Base-by-base conservation (phyloP, 2,797 vertebrate species). In the Etheostoma perlongum region DNA sequence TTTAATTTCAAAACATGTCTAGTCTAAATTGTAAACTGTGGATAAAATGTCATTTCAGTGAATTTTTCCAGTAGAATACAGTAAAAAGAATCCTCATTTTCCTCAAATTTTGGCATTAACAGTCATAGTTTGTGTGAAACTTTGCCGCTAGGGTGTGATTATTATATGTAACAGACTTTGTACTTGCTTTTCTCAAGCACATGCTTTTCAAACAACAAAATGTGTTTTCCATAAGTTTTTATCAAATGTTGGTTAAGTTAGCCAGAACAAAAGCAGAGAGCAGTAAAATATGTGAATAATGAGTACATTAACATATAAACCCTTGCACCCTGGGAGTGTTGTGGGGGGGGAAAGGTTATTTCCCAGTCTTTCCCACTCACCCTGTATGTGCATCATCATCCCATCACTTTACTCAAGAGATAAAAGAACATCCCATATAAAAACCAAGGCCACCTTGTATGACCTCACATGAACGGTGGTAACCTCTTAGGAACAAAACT, bases 361-460 rank as follows among this genome's bases (percentile, higher is more conserved):
- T 51, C 65, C 19, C 6, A 33, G 30, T 23, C 15, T 18, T 1
- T 58, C 11, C 7, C 23, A 25, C 23, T 42, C 5, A 47, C 5
- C 2, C 16, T 36, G 12, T 19, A 66, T 10, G 5, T 30, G 9
- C 40, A 51, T 60, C 42, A 76, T 74, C 67, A 52, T 25, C 19
- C 27, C 6, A 55, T 84, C 55, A 67, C 67, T 33, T 67, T 57
- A 73, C 14, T 7, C n/a, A 21, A 42, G 12, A 71, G 49, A 80
- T 74, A 72, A 74, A 30, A 44, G 11, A 57, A 36, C 25, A 66
- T 30, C 16, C 2, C 2, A 72, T 74, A 36, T 63, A 18, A 3
- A 58, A 52, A 12, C 19, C 47, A 79, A 85, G 74, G 72, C 4
- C n/a, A 1, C 30, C 11, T 27, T 81, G 53, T 6, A 81, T 85